Evolutionary conservation across 2,797 vertebrate genomes (phyloP), one percentile per base, ranked within the genome.

Genomic region (Jordanella pulchra): DNA sequence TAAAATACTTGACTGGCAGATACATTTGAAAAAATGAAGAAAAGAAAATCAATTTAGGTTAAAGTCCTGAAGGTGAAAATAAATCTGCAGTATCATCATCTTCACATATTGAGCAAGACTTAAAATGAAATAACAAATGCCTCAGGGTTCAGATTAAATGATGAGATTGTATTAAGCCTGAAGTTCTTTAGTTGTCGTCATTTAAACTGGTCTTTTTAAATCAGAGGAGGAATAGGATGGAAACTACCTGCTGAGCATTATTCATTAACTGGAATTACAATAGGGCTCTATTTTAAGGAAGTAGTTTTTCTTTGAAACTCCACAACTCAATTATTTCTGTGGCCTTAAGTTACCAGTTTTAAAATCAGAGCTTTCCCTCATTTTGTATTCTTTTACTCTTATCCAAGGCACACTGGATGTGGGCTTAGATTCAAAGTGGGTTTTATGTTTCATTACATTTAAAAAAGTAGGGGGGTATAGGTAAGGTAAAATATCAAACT

Each of bases 261-360:
- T 56, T 15, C 7, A 54, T 17, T 39, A 67, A 32, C 65, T 80
- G 69, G 75, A 23, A 30, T n/a, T 56, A 68, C 48, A 76, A 67
- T 53, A 45, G 32, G 28, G 30, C 23, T 72, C 3, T 48, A 17
- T 76, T 71, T 76, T 1, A 64, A 61, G 21, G 83, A 67, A 66
- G 51, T 21, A 32, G 21, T 27, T 55, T 71, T 56, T 51, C 21
- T 75, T 65, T 61, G 4, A 73, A 71, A 81, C 76, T 64, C 6
- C 48, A 68, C 18, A 32, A n/a, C 54, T 77, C 10, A 60, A 10
- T 80, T 53, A 73, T 73, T 21, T n/a, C 1, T 42, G 14, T 50
- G 67, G 50, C 79, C 63, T 76, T 28, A 55, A 63, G 65, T 75
- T 23, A 71, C n/a, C 17, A 44, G 53, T 67, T 87, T 65, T 67